Evolutionary conservation across 1,140 invertebrate species (phyloP), one percentile per base, ranked within the genome.

Genomic region (Nasonia vitripennis): DNA sequence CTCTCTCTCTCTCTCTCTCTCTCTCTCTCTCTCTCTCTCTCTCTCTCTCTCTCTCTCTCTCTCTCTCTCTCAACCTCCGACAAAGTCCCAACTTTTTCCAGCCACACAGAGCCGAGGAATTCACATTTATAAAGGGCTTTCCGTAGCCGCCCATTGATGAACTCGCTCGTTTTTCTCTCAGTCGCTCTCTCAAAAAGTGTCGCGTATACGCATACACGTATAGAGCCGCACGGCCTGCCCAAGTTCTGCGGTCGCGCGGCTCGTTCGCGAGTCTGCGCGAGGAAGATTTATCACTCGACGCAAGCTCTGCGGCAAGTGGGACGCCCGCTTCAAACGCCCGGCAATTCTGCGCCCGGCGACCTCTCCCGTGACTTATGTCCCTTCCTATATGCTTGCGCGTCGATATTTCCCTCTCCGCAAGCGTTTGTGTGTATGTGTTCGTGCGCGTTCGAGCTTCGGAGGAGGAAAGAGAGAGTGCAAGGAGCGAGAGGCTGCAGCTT

Each of bases 61-160:
- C 14, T 51, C 14, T 5, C 0, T 51, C 11, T 14, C 7, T 23
- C 45, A 27, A 70, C 14, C 27, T 48, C 51, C 1, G 9, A 55
- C 23, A 77, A 83, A 83, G 27, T 23, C 12, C 20, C 20, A 31
- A 23, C 68, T 31, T 31, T 23, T 70, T 37, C 34, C 11, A 45
- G 0, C 71, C 6, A 11, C 27, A 0, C 10, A 45, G 6, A 9
- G 10, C 41, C 41, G 34, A 84, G 71, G 83, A 85, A 80, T 80
- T 80, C 83, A 20, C 77, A 85, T 85, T 73, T 85, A 80, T 85
- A 74, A 74, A 73, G 74, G 83, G 14, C 62, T 51, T 71, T 84
- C 20, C 67, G 34, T 23, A 37, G 23, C 20, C 62, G 75, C 6
- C 17, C 78, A 81, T 81, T 75, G 78, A 85, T 85, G 79, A 81